These are phyloP conservation scores for Xestobium rufovillosum DNA, from an alignment of 2,888 invertebrate genomes.

Conservation along the genomic window DNA sequence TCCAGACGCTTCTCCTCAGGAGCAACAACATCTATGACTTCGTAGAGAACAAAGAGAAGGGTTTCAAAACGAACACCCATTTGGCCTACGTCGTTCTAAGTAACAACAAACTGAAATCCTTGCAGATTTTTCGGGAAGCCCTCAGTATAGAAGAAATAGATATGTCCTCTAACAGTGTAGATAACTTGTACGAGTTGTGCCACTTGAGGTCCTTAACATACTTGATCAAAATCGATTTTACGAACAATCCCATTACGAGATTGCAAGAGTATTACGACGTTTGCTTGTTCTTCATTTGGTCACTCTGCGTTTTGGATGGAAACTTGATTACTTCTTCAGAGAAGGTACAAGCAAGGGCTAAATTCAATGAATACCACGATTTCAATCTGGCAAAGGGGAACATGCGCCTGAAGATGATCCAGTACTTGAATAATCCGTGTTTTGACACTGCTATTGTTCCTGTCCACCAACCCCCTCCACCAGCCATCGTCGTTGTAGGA, in stretches of 20 bases:
- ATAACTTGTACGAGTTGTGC: constrained; percentile 37
- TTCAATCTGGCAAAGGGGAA: no score
- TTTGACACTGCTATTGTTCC: constrained; percentile 36
- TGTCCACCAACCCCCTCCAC: constrained; percentile 35
- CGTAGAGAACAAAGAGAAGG: constrained; percentile 39
- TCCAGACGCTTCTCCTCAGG: constrained; percentile 35
- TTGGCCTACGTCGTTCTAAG: constrained; percentile 49
- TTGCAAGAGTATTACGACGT: constrained; percentile 35
- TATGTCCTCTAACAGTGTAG: constrained; percentile 36
- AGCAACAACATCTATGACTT: constrained; percentile 27
- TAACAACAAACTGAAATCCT: constrained; percentile 47
- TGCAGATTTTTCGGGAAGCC: constrained; percentile 47
- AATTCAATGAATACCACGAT: no score
- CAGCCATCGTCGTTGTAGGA: constrained; percentile 41
- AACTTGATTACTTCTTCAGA: constrained; percentile 32
- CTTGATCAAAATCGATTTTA: constrained; percentile 35
- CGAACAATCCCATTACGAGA: constrained; percentile 33
- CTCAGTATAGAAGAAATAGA: constrained; percentile 36
- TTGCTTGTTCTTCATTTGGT: constrained; percentile 36
- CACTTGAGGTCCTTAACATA: constrained; percentile 33
- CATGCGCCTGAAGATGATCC: no score
- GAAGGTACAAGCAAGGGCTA: no score
- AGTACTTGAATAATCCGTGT: constrained; percentile 33
- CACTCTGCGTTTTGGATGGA: constrained; percentile 37
- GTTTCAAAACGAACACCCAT: constrained; percentile 48